These are phyloP conservation scores for Chromis chromis DNA, from an alignment of 2,797 vertebrate species.

Conservation along the genomic window DNA sequence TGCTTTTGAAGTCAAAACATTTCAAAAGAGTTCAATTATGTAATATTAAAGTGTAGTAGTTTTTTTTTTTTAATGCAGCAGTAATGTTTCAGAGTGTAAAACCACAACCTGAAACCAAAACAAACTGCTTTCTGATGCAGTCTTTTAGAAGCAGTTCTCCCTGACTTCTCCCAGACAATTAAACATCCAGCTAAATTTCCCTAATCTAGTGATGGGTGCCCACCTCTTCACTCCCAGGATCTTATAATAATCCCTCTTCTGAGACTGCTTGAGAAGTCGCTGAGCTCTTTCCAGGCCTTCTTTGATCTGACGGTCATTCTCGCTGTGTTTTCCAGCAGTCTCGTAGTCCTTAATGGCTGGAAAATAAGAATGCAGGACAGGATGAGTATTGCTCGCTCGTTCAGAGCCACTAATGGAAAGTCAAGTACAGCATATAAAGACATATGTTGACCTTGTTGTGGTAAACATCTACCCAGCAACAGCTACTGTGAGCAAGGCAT, in stretches of 20 bases:
- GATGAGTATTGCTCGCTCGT: constrained; percentile 14
- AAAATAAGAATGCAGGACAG: constrained; percentile 25
- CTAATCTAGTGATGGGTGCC: constrained; percentile 21
- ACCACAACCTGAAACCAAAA: constrained; percentile 19
- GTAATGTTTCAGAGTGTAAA: background rate
- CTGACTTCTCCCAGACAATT: background rate
- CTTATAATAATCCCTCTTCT: constrained; percentile 98
- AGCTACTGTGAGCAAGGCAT: constrained; percentile 4
- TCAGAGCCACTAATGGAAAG: constrained; percentile 9
- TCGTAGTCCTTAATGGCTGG: constrained; percentile 95
- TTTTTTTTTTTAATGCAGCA: background rate
- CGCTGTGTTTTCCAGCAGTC: constrained; percentile 90
- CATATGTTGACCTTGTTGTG: background rate
- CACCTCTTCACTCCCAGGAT: constrained; percentile 98
- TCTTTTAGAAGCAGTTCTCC: background rate
- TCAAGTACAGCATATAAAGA: background rate
- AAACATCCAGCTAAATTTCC: background rate
- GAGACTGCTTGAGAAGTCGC: constrained; percentile 94
- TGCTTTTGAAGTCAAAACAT: constrained; percentile 14
- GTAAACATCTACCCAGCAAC: background rate
- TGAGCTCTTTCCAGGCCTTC: constrained; percentile 96
- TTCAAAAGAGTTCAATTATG: background rate
- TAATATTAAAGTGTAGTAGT: constrained; percentile 1
- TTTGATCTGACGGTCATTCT: constrained; percentile 93
- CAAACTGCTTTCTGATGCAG: background rate